Base-by-base conservation (phyloP, 2,888 invertebrate species). In the Hirtodrosophila cameraria region DNA sequence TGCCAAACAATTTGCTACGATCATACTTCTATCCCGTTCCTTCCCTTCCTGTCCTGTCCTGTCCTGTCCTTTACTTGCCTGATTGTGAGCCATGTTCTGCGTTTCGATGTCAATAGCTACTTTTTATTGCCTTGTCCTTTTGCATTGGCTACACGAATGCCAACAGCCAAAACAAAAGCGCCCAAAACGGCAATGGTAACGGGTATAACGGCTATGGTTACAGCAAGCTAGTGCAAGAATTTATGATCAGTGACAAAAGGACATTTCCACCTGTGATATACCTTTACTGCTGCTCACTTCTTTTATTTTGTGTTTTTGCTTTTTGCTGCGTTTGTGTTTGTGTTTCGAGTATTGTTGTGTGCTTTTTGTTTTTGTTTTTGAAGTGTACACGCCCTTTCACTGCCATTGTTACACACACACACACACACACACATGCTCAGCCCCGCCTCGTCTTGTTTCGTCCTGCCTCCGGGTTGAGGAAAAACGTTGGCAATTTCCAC, bases 201-300 rank as follows among this genome's bases (percentile, higher is more conserved):
- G 23, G n/a, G n/a, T n/a, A n/a, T n/a, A n/a, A n/a, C n/a, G n/a
- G n/a, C n/a, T n/a, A n/a, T 23, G 23, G 23, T 23, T 23, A 23
- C 23, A 50, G 39, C 39, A 45, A 71, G 71, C 74, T 63, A 69
- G 63, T 61, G 65, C 60, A 69, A 66, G 77, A 86, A 83, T 83
- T 84, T 83, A 83, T 86, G 86, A 83, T 81, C 83, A 81, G 78
- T 75, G 84, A 84, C 83, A 84, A 83, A 86, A 75, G 84, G 77
- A 86, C 81, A 86, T 77, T 83, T 78, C 75, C 78, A 83, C 81
- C 86, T 83, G 75, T 81, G 75, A 81, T 84, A 86, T 71, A 86
- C 78, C 57, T 63, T 55, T 49, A 69, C 61, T 59, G 55, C 20
- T 20, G n/a, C 39, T 53, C 43, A 8, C 30, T 42, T 18, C n/a